Percentiles rank a stretch among this genome's conserved stretches.
phyloP scores from a whole-genome alignment of 2,888 invertebrate species.

The Caenorhabditis virilis region DNA sequence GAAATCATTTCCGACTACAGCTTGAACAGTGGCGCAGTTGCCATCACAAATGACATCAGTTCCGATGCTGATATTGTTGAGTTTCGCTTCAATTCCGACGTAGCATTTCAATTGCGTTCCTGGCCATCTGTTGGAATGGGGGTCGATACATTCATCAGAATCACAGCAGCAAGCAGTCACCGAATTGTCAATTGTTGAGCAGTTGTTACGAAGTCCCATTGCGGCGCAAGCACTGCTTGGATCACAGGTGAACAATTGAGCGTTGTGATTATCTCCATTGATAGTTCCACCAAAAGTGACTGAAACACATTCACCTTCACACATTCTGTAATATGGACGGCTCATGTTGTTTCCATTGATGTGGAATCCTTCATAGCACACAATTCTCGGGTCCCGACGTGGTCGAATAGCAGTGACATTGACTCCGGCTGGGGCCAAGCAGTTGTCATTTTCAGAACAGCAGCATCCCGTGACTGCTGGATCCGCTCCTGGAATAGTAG shows the following conservation, averaged over 20 bases:
- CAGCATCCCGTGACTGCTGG: slow-evolving; percentile 47
- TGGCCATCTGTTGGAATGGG: slow-evolving; percentile 41
- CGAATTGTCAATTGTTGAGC: slow-evolving; percentile 36
- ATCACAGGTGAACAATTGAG: slow-evolving; percentile 49
- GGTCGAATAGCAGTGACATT: slow-evolving; percentile 39
- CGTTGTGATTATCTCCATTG: slow-evolving; percentile 25
- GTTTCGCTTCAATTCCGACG: slow-evolving; percentile 37
- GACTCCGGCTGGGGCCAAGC: slow-evolving; percentile 36
- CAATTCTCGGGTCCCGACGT: slow-evolving; percentile 37
- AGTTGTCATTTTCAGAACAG: slow-evolving; percentile 41
- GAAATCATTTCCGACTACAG: slow-evolving; percentile 13
- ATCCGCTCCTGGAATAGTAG: slow-evolving; percentile 35
- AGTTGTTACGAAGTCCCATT: slow-evolving; percentile 45
- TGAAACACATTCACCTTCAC: slow-evolving; percentile 49
- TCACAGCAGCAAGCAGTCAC: slow-evolving; percentile 49
- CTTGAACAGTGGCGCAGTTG: slow-evolving; percentile 35
- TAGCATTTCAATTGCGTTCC: slow-evolving; percentile 41
- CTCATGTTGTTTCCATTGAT: slow-evolving; percentile 38
- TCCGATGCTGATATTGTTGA: slow-evolving; percentile 12
- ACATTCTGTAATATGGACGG: slow-evolving; percentile 34
- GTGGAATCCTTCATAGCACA: slow-evolving; percentile 49
- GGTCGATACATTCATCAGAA: slow-evolving; percentile 49
- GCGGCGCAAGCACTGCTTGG: slow-evolving; percentile 37
- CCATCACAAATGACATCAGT: slow-evolving; percentile 44
- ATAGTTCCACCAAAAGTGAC: slow-evolving; percentile 33